These are phyloP conservation scores for Etheostoma spectabile DNA, from an alignment of 2,113 vertebrate species.

Conservation along the genomic window DNA sequence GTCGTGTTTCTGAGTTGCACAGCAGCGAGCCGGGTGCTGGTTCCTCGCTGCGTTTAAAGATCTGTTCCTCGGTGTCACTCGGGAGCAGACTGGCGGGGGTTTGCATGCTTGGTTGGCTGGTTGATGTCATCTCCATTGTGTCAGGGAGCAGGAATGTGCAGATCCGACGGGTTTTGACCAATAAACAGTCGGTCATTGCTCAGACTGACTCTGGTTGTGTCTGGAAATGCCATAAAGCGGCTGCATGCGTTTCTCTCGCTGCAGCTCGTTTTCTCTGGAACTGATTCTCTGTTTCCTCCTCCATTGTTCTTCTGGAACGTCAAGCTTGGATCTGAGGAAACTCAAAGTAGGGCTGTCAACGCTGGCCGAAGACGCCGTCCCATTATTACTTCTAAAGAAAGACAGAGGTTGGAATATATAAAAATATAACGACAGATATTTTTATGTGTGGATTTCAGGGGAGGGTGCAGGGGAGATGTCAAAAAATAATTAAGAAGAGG, in stretches of 20 bases:
- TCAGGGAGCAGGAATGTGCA: constrained; percentile 72
- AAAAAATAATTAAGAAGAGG: too few species aligned
- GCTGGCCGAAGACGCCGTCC: too few species aligned
- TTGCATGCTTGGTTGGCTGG: neutral
- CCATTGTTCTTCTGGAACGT: neutral
- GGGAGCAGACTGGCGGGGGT: neutral
- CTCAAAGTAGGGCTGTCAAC: neutral
- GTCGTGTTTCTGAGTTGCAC: neutral
- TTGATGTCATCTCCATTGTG: constrained; percentile 66
- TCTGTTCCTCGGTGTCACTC: constrained; percentile 14
- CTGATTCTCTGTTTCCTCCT: neutral
- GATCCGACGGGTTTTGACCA: constrained; percentile 54
- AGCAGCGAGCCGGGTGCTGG: neutral
- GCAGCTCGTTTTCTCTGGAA: neutral
- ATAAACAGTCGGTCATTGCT: constrained; percentile 55
- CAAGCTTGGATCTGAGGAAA: neutral
- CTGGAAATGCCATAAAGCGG: constrained; percentile 65
- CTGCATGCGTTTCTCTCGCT: neutral
- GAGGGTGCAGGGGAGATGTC: too few species aligned
- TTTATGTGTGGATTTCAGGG: too few species aligned
- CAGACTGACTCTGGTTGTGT: constrained; percentile 33
- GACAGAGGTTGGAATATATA: too few species aligned
- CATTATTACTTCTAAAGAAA: too few species aligned
- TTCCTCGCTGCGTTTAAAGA: neutral
- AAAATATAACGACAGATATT: too few species aligned